Evolutionary conservation across 2,797 vertebrate species (phyloP), one percentile per base, ranked within the genome.

Genomic region (Melanotaenia parkinsoni): DNA sequence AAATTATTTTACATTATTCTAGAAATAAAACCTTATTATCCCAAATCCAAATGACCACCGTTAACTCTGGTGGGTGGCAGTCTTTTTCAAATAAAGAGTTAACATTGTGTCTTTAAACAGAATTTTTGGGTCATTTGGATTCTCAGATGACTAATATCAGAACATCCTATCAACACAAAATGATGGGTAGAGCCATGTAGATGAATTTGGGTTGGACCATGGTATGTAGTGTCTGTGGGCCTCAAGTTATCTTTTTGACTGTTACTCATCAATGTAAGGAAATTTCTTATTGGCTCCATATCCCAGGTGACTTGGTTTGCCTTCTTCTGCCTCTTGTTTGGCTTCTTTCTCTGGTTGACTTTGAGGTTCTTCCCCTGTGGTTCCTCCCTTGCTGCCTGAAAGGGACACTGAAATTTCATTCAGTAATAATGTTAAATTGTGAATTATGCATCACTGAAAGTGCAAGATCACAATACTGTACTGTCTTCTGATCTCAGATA

Each of bases 221-320:
- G 14, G 12, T 14, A 43, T 1, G 1, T 13, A 37, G 37, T 43
- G 20, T 32, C 5, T 57, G 12, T 9, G 0, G 56, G 47, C 22
- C 37, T 30, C 9, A 12, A 10, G 20, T 53, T 57, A 26, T 16
- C 3, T 14, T 50, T 58, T n/a, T 58, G 40, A 37, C 26, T 67
- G 69, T 81, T 74, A 94, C 70, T 94, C 89, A 74, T 94, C 93
- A 32, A 90, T 89, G 67, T 90, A 93, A 40, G 91, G 91, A n/a
- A 92, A 79, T 47, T 70, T 89, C 63, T 92, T 91, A 62, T 83
- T 83, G 0, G 88, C 87, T 59, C 90, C 89, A 2, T 85, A 86
- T 82, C 86, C 91, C 9, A 56, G 32, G 10, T 81, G 76, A 7
- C 58, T 67, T 8, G 83, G 57, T 69, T 10, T 74, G 37, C 59